These are phyloP conservation scores for Thamnaconus septentrionalis DNA, from an alignment of 2,113 vertebrate species.

Conservation along the genomic window DNA sequence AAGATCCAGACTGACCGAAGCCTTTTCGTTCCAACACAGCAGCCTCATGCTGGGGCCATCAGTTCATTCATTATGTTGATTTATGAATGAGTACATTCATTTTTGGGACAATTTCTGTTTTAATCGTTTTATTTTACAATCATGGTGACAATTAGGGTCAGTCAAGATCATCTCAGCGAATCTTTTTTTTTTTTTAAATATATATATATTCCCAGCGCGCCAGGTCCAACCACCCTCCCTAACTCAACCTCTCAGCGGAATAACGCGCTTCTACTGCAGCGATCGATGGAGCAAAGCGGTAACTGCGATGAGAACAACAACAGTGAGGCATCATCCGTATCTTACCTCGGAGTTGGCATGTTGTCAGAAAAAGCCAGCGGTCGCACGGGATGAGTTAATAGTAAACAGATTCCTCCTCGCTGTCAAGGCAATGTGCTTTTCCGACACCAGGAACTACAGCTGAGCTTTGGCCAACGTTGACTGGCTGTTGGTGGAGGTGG, in stretches of 20 bases:
- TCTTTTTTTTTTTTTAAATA: too few species aligned
- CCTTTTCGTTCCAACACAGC: background rate
- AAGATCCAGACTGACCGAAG: background rate
- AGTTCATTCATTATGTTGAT: too few species aligned
- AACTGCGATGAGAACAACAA: too few species aligned
- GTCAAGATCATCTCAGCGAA: too few species aligned
- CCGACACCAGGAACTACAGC: conserved; percentile 48
- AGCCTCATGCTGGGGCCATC: background rate
- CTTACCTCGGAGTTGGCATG: conserved; percentile 77
- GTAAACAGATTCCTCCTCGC: conserved; percentile 23
- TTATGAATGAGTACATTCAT: too few species aligned
- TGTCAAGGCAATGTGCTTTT: conserved; percentile 62
- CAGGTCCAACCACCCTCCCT: too few species aligned
- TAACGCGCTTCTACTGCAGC: too few species aligned
- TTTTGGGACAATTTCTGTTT: background rate
- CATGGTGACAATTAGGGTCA: too few species aligned
- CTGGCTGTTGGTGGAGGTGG: conserved; percentile 40
- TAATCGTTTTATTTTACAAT: too few species aligned
- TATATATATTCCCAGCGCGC: too few species aligned
- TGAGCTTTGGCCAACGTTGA: conserved; percentile 25
- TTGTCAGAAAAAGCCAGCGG: conserved; percentile 31
- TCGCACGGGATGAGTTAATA: conserved; percentile 25
- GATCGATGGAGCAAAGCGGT: too few species aligned
- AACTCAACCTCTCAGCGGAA: too few species aligned
- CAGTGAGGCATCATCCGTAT: background rate